Percentiles rank a stretch among this genome's conserved stretches.
These are phyloP conservation scores for Acanthurus leucopareius DNA, from an alignment of 2,797 vertebrate genomes.

Conservation along the genomic window DNA sequence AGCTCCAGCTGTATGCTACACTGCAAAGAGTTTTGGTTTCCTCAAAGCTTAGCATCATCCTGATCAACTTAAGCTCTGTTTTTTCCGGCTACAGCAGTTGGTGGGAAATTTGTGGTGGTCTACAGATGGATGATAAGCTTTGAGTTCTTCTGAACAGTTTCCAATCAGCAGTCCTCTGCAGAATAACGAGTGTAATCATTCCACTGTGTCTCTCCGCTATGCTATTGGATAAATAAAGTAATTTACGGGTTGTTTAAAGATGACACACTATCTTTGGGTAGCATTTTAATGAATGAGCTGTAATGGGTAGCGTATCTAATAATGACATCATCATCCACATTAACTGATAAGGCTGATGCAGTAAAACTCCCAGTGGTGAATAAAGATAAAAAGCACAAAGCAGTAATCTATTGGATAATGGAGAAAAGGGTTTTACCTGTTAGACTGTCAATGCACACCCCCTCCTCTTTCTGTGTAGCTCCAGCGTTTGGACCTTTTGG, in stretches of 20 bases:
- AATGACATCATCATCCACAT: background rate
- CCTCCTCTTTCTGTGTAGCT: conserved; percentile 30
- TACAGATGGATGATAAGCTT: conserved; percentile 32
- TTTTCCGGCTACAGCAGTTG: conserved; percentile 1
- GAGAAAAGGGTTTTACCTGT: conserved; percentile 54
- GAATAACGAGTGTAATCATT: background rate
- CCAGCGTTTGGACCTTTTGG: conserved; percentile 50
- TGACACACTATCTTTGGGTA: background rate
- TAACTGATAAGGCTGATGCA: conserved; percentile 2
- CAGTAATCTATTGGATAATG: background rate
- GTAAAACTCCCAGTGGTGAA: background rate
- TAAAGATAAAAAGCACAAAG: background rate
- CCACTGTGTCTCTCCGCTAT: background rate
- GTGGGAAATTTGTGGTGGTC: conserved; percentile 3
- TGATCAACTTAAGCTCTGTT: conserved; percentile 45
- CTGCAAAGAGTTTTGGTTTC: conserved; percentile 5
- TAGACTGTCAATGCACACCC: background rate
- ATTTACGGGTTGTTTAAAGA: background rate
- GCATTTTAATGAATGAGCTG: conserved; percentile 8
- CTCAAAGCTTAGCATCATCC: conserved; percentile 44
- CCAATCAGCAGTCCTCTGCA: conserved; percentile 23
- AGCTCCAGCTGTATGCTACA: conserved; percentile 17
- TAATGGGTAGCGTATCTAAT: background rate
- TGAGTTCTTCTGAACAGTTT: conserved; percentile 23
- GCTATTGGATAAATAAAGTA: background rate